Conservation (phyloP, 1,140 invertebrate genomes). For the Panagrolaimus sp. region DNA sequence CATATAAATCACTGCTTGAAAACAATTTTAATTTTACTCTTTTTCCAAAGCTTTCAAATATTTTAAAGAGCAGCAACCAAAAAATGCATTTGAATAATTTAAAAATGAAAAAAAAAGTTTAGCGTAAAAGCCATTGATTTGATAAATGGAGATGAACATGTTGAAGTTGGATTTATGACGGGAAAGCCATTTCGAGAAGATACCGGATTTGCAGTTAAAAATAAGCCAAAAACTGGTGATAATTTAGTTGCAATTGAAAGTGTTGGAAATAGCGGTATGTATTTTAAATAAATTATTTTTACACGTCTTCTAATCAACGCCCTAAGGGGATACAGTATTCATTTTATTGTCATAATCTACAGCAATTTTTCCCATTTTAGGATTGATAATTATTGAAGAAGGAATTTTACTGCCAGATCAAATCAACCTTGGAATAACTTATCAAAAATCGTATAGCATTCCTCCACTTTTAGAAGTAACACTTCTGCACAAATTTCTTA, state of each 20-base stretch:
- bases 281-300: constrained; percentile 16
- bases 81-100: not conserved
- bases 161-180: constrained; percentile 50
- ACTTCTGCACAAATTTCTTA: not conserved
- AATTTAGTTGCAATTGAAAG: constrained; percentile 50
- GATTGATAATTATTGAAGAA: constrained; percentile 51
- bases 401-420: constrained; percentile 27
- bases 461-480: no score
- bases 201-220: constrained; percentile 42
- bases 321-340: not conserved
- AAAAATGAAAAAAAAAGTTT: constrained; percentile 15
- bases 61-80: not conserved
- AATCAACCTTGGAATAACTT: constrained; percentile 26
- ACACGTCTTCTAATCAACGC: constrained; percentile 12
- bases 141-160: constrained; percentile 37
- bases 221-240: constrained; percentile 31
- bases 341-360: not conserved
- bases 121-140: constrained; percentile 33
- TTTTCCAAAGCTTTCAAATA: no score
- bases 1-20: no score
- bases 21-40: no score
- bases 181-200: constrained; percentile 48
- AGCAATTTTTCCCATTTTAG: constrained; percentile 17
- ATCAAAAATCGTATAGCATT: not conserved
- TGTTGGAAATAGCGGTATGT: constrained; percentile 40